A percentile compares a stretch with the other conserved stretches of the same genome.
These are phyloP conservation scores for Phallusia fumigata DNA, from an alignment of 23 tunicate species.

Conservation along the genomic window DNA sequence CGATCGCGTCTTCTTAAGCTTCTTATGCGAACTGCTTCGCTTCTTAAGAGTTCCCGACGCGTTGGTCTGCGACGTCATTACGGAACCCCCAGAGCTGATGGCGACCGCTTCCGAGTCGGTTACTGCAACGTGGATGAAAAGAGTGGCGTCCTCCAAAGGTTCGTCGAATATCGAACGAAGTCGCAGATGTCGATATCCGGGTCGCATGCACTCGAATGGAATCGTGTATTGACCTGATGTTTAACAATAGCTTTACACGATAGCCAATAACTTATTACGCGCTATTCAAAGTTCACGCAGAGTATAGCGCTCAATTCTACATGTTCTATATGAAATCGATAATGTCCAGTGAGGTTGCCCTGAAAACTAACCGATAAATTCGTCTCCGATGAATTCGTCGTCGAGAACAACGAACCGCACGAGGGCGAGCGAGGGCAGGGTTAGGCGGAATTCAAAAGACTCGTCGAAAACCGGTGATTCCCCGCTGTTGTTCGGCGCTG, in stretches of 20 bases:
- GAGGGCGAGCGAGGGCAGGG: slow-evolving; percentile 88
- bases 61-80: slow-evolving; percentile 19
- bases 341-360: no score
- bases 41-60: slow-evolving; percentile 22
- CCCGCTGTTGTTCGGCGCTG: slow-evolving; percentile 94
- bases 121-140: slow-evolving; percentile 87
- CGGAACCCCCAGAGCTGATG: slow-evolving; percentile 16
- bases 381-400: slow-evolving; percentile 99
- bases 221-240: slow-evolving; percentile 93
- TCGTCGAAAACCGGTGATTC: slow-evolving; percentile 84
- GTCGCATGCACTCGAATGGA: slow-evolving; percentile 92
- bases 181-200: slow-evolving; percentile 91
- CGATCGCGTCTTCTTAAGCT: slow-evolving; percentile 12
- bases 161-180: slow-evolving; percentile 97
- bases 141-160: slow-evolving; percentile 90
- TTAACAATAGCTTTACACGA: no score
- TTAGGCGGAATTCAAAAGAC: slow-evolving; percentile 83
- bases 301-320: no score
- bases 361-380: slow-evolving; percentile 95
- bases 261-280: no score
- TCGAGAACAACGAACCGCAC: slow-evolving; percentile 98
- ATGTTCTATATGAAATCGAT: no score
- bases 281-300: no score
- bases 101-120: slow-evolving; percentile 44
- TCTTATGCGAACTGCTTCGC: slow-evolving; percentile 48